Evolutionary conservation across 2,888 invertebrate species (phyloP), one percentile per base, ranked within the genome.

Genomic region (Melitaea athalia): DNA sequence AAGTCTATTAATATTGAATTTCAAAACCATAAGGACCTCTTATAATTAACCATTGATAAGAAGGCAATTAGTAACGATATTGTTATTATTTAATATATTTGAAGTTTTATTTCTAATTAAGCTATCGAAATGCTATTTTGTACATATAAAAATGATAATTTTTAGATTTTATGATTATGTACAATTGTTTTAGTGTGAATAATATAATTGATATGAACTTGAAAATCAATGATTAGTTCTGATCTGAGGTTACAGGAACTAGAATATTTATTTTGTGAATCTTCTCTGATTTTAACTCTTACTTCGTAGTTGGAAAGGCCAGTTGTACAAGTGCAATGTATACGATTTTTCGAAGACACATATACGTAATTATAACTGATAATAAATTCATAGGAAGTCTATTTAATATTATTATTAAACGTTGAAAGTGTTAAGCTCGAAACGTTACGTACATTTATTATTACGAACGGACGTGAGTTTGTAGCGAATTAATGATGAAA

Each of bases 21-120:
- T 88, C 89, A 91, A 91, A 93, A 93, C 93, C 93, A 89, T 86
- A 93, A 89, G 91, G 93, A 93, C 93, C 93, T 93, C 93, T 92
- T 93, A 92, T 92, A 91, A 90, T 87, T 92, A 92, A 92, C 92
- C 92, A 92, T 92, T 92, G 92, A 92, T 92, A 89, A 92, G 92
- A 92, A 91, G 91, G 91, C 91, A 88, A 91, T 91, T 92, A 91
- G 89, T 91, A 89, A 87, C 88, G 86, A 91, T 92, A 91, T 91
- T 92, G 91, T 92, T 92, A 92, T 92, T 89, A 91, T 92, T 92
- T 92, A 92, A 92, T 92, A 92, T 92, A 92, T 92, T 92, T 90
- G 89, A 91, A 87, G 90, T 92, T 92, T 92, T 92, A 91, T 92
- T 92, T 92, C 86, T 89, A 89, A 86, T 86, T 91, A 89, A 90